These are phyloP conservation scores for Tortricodes alternella DNA, from an alignment of 2,888 invertebrate species.

Conservation along the genomic window DNA sequence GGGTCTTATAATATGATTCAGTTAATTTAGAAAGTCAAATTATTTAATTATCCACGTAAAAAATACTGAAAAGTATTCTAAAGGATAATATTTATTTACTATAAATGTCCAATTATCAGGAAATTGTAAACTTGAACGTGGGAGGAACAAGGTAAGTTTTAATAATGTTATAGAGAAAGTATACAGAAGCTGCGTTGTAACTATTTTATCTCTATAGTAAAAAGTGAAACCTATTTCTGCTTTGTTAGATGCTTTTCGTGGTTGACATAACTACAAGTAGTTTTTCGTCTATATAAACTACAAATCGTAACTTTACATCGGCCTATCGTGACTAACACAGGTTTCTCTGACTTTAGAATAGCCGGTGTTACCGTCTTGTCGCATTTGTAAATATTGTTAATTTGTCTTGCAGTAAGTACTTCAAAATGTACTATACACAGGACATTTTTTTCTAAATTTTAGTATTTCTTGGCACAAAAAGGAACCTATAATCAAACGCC, in stretches of 20 bases:
- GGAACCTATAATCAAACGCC: too few species aligned
- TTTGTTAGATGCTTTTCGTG: not conserved
- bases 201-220: constrained; percentile 11
- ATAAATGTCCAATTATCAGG: constrained; percentile 76
- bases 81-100: constrained; percentile 20
- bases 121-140: constrained; percentile 96
- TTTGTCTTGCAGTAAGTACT: too few species aligned
- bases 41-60: constrained; percentile 11
- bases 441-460: too few species aligned
- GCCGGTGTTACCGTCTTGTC: too few species aligned
- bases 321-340: too few species aligned
- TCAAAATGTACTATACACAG: too few species aligned
- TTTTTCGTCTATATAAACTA: too few species aligned
- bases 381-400: too few species aligned
- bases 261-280: not conserved
- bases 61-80: constrained; percentile 12
- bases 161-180: constrained; percentile 36
- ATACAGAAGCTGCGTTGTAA: constrained; percentile 21
- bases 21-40: constrained; percentile 26
- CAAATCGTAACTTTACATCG: not conserved
- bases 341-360: too few species aligned
- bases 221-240: not conserved
- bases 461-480: too few species aligned
- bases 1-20: constrained; percentile 20
- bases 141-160: constrained; percentile 93